Evolutionary conservation across 2,888 invertebrate species (phyloP).

Genomic region (Acleris cristana): DNA sequence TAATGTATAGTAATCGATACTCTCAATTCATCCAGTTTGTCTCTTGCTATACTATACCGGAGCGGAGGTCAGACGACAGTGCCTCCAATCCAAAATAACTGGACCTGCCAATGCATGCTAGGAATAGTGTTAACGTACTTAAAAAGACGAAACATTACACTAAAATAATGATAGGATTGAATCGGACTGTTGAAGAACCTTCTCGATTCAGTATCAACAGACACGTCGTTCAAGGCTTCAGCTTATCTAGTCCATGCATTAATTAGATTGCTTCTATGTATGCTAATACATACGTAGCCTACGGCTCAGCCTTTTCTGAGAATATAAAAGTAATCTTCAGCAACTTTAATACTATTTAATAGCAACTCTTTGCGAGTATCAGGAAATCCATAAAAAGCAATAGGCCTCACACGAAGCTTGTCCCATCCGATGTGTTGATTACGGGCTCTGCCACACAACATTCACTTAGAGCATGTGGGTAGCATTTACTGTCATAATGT

Average conservation of each 20-base stretch:
- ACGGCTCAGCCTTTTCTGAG: not conserved
- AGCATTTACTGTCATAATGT: slow-evolving; percentile 33
- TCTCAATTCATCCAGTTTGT: too few species aligned
- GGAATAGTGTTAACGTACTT: too few species aligned
- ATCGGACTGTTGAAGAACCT: too few species aligned
- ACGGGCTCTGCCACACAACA: slow-evolving; percentile 27
- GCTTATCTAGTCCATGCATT: not conserved
- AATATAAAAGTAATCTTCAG: slow-evolving; percentile 11
- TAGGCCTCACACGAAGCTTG: slow-evolving; percentile 32
- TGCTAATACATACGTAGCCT: not conserved
- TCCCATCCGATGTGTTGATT: slow-evolving; percentile 25
- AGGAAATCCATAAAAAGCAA: slow-evolving; percentile 26
- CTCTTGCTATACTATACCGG: too few species aligned
- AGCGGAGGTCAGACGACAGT: too few species aligned
- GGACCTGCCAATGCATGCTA: too few species aligned
- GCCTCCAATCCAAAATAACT: too few species aligned
- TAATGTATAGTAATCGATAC: too few species aligned
- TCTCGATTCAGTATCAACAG: not conserved
- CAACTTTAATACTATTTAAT: slow-evolving; percentile 4
- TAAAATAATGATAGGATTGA: too few species aligned
- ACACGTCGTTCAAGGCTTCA: not conserved
- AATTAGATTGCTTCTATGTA: slow-evolving; percentile 1
- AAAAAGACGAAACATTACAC: too few species aligned
- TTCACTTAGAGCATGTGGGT: slow-evolving; percentile 28
- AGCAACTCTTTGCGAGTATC: slow-evolving; percentile 6